phyloP scores from a whole-genome alignment of 2,797 vertebrate species.

The Falco naumanni region DNA sequence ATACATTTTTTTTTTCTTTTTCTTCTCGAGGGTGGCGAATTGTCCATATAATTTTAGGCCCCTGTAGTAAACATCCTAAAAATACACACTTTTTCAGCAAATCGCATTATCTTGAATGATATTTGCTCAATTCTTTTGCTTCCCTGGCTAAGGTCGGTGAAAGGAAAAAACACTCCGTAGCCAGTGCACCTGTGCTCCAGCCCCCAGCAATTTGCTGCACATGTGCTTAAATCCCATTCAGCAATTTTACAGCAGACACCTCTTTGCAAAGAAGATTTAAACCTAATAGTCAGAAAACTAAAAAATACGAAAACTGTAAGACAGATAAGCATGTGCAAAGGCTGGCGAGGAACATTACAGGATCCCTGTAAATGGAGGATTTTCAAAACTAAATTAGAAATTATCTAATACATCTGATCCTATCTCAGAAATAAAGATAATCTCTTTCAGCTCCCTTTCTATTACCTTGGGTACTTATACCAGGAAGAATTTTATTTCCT shows the following conservation, averaged over 20 bases:
- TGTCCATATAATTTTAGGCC: neutral
- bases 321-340: neutral
- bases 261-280: neutral
- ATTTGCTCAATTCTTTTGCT: neutral
- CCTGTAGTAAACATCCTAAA: constrained; percentile 16
- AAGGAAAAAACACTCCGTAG: neutral
- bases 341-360: neutral
- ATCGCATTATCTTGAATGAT: neutral
- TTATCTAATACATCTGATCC: neutral
- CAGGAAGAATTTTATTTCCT: neutral
- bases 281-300: rapidly evolving
- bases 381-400: neutral
- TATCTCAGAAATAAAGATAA: neutral
- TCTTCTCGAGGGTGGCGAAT: neutral
- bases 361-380: neutral
- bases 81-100: constrained; percentile 14
- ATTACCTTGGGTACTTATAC: neutral
- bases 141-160: neutral
- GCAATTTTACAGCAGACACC: constrained; percentile 10
- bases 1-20: neutral
- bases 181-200: neutral
- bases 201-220: constrained; percentile 33
- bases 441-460: neutral
- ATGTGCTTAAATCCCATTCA: constrained; percentile 19
- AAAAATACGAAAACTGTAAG: neutral